Conservation (phyloP, 2,797 vertebrate genomes). For the Acrocephalus scirpaceus region DNA sequence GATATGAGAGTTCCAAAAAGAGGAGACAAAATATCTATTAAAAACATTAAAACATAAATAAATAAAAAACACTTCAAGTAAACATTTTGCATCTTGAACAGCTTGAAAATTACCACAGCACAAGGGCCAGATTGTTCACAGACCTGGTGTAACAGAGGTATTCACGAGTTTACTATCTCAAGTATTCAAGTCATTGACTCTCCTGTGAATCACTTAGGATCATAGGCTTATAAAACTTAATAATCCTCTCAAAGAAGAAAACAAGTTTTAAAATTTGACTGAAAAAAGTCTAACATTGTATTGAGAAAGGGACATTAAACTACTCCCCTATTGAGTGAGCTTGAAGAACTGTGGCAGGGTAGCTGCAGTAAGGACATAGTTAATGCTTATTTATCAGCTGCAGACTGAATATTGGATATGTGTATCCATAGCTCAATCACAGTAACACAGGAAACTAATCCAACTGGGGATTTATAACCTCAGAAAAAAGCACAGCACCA, state of each 20-base stretch:
- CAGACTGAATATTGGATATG: background rate
- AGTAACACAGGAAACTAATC: background rate
- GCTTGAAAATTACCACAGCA: background rate
- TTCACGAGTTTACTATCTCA: background rate
- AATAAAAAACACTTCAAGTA: background rate
- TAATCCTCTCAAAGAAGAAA: background rate
- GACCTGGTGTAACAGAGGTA: background rate
- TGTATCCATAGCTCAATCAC: background rate
- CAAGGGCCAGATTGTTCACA: background rate
- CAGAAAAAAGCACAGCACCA: background rate
- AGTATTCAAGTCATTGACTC: background rate
- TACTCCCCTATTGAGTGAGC: rapidly evolving
- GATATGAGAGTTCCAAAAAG: constrained; percentile 92
- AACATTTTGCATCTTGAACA: background rate
- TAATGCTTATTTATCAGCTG: background rate
- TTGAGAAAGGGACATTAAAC: background rate
- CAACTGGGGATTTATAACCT: background rate
- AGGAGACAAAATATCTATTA: constrained; percentile 93
- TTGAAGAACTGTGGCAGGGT: background rate
- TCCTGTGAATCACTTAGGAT: background rate
- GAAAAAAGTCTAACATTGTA: background rate
- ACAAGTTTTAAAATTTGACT: background rate
- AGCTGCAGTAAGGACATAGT: background rate
- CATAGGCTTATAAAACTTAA: background rate
- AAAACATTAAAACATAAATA: constrained; percentile 44